phyloP scores from a whole-genome alignment of 1,140 invertebrate species.

The Piezodorus guildinii region DNA sequence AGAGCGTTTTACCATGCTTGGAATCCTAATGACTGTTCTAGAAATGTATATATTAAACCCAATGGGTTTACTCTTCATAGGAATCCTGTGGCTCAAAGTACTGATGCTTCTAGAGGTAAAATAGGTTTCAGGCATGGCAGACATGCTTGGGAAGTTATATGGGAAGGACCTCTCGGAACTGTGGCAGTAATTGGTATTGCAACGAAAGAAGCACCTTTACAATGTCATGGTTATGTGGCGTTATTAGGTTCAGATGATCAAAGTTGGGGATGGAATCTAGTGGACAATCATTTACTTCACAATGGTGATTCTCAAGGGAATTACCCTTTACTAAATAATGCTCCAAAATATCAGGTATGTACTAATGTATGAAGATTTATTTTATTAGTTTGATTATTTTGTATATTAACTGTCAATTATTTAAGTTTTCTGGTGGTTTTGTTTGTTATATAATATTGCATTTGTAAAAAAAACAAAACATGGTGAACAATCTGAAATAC shows the following conservation, averaged over 20 bases:
- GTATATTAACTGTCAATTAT: too few species aligned
- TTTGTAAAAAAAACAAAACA: too few species aligned
- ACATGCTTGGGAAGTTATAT: constrained; percentile 97
- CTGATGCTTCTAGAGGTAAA: constrained; percentile 90
- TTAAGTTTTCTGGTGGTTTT: too few species aligned
- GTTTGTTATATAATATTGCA: too few species aligned
- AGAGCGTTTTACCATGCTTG: constrained; percentile 90
- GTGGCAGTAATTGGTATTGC: constrained; percentile 92
- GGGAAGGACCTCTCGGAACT: constrained; percentile 95
- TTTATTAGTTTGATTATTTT: too few species aligned
- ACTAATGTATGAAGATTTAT: not conserved
- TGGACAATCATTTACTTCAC: constrained; percentile 93
- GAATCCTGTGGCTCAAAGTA: constrained; percentile 97
- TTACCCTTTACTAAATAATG: constrained; percentile 92
- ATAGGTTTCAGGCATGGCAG: constrained; percentile 85
- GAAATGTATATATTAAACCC: constrained; percentile 92
- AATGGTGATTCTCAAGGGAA: constrained; percentile 92
- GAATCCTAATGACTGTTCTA: constrained; percentile 94
- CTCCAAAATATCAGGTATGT: constrained; percentile 90
- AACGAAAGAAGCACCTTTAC: constrained; percentile 81
- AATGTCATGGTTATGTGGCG: constrained; percentile 88
- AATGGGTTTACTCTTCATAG: constrained; percentile 94
- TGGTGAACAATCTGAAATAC: too few species aligned
- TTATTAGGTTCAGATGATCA: constrained; percentile 90
- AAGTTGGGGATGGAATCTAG: constrained; percentile 98